These are phyloP conservation scores for Rhopalosiphum maidis DNA, from an alignment of 1,140 invertebrate species.

Conservation along the genomic window DNA sequence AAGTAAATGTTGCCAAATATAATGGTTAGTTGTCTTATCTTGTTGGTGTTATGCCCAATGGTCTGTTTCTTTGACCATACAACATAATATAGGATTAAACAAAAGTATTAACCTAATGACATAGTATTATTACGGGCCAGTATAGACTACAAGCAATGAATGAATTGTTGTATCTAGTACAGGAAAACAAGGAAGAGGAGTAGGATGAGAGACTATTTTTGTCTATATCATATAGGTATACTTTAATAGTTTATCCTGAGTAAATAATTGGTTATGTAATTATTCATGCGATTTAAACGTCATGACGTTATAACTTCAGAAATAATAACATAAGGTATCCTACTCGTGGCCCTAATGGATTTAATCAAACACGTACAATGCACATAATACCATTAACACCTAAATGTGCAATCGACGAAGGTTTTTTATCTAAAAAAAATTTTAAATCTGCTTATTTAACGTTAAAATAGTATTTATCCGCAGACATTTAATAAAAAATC, in stretches of 20 bases:
- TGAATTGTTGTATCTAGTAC: not conserved
- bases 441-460: not conserved
- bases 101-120: not conserved
- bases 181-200: not conserved
- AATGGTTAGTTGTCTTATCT: conserved; percentile 15
- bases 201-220: not conserved
- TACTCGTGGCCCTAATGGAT: not conserved
- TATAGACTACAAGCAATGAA: not conserved
- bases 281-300: not conserved
- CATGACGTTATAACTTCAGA: not conserved
- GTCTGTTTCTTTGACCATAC: not conserved
- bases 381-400: not conserved
- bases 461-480: not conserved
- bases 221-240: not conserved
- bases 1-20: conserved; percentile 38
- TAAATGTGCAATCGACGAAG: not conserved
- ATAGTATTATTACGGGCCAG: not conserved
- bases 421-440: not conserved
- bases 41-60: conserved; percentile 32
- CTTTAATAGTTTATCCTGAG: not conserved
- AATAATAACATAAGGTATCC: not conserved
- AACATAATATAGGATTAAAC: conserved; percentile 16
- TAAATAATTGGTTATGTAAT: not conserved
- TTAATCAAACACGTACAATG: not conserved
- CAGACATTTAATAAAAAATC: not conserved